phyloP scores from a whole-genome alignment of 2,113 vertebrate species.

The Camelus bactrianus region DNA sequence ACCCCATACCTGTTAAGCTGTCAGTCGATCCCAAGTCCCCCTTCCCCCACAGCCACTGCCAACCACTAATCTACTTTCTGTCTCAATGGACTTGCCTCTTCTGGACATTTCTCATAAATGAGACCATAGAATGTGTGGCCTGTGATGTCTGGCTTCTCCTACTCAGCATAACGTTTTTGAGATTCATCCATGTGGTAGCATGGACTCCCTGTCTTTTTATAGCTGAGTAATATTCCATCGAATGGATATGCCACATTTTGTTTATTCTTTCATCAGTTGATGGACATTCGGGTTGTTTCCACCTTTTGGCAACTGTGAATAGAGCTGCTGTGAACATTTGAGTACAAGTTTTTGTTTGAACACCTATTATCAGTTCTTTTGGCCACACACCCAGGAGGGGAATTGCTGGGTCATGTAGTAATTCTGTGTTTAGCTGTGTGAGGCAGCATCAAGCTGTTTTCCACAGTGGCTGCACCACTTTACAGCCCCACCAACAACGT shows the following conservation, averaged over 20 bases:
- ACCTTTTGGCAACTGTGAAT: background rate
- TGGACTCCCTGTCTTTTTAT: background rate
- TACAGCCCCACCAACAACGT: fast-evolving
- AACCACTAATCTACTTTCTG: background rate
- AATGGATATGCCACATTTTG: background rate
- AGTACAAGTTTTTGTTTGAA: background rate
- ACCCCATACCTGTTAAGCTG: background rate
- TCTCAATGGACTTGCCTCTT: background rate
- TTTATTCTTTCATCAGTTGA: background rate
- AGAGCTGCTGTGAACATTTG: background rate
- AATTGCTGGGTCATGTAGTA: background rate
- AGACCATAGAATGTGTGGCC: no score
- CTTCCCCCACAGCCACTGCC: background rate
- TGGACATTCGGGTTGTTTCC: background rate
- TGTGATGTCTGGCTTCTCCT: background rate
- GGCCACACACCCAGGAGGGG: background rate
- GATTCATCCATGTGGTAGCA: no score
- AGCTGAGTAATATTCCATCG: background rate
- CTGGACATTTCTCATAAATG: background rate
- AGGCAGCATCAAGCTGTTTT: background rate
- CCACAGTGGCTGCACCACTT: background rate
- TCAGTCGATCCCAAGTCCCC: background rate
- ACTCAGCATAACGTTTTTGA: no score
- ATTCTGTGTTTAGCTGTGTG: no score
- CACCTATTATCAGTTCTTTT: background rate